A percentile compares a stretch with the other conserved stretches of the same genome.
phyloP scores from a whole-genome alignment of 2,888 invertebrate species.

The Melanostoma mellinum region DNA sequence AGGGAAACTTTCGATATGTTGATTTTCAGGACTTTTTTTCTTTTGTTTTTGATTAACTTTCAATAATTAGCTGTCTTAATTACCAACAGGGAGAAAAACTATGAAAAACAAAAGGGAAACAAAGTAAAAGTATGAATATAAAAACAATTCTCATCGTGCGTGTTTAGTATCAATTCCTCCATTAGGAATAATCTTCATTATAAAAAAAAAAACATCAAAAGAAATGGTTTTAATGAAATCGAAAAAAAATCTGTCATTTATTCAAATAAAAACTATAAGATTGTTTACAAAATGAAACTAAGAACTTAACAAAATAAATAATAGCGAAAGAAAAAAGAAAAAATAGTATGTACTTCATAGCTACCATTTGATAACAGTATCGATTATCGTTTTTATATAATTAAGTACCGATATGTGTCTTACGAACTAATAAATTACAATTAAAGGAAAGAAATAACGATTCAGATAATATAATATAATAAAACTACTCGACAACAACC shows the following conservation, averaged over 20 bases:
- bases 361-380: conserved; percentile 58
- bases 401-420: conserved; percentile 65
- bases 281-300: conserved; percentile 51
- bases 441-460: conserved; percentile 27
- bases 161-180: conserved; percentile 57
- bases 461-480: conserved; percentile 3
- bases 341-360: conserved; percentile 36
- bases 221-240: conserved; percentile 51
- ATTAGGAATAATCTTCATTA: conserved; percentile 44
- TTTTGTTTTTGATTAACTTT: conserved; percentile 21
- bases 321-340: conserved; percentile 31
- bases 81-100: conserved; percentile 60
- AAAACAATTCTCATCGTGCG: conserved; percentile 66
- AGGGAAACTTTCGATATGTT: conserved; percentile 52
- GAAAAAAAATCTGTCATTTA: conserved; percentile 66
- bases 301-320: conserved; percentile 59
- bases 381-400: conserved; percentile 48
- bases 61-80: conserved; percentile 2
- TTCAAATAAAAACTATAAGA: conserved; percentile 60
- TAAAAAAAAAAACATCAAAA: conserved; percentile 33
- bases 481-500: conserved; percentile 60
- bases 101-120: conserved; percentile 6
- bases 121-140: not conserved
- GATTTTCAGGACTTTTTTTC: conserved; percentile 43
- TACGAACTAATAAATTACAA: conserved; percentile 64